Evolutionary conservation across 2,113 vertebrate species (phyloP), one percentile per base, ranked within the genome.

Genomic region (Tragelaphus scriptus): DNA sequence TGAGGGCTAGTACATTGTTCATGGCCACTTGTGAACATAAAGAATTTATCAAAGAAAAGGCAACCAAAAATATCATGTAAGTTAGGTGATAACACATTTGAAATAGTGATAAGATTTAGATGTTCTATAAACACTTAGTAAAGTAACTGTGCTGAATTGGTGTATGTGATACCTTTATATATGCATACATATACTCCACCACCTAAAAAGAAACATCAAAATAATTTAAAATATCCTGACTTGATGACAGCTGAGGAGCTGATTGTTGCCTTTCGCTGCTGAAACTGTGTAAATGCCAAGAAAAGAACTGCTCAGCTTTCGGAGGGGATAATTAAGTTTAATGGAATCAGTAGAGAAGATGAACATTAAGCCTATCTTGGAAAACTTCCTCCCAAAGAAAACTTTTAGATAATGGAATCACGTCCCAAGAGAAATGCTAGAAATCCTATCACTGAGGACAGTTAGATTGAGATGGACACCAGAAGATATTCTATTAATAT

Each of bases 341-440:
- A 97, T 85, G 85, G 89, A 96, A 90, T 96, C 40, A 94, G 7
- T n/a, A 68, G 84, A 98, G 80, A 88, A 81, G 86, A 91, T 44
- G n/a, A 97, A 93, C 88, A 65, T 88, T 95, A 95, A 95, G 47
- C 49, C 63, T 95, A 91, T 93, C 1, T 53, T 26, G 32, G 91
- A 94, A 95, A 93, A 97, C 30, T 94, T 93, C 63, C n/a, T 95
- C 26, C 79, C 97, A 97, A 21, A 44, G 93, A 97, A 95, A 97
- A 98, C 85, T 91, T 89, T 93, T 87, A 93, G 56, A 96, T 96
- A 93, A 96, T 92, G 86, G 61, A 97, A 96, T 93, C 61, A 89
- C 30, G 10, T 95, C 91, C 58, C 88, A 75, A 85, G 91, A 97
- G 86, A 91, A 97, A 95, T 75, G n/a, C 40, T 51, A 80, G 40